Conservation (phyloP, 2,888 invertebrate species). For the Argyra leucocephala region DNA sequence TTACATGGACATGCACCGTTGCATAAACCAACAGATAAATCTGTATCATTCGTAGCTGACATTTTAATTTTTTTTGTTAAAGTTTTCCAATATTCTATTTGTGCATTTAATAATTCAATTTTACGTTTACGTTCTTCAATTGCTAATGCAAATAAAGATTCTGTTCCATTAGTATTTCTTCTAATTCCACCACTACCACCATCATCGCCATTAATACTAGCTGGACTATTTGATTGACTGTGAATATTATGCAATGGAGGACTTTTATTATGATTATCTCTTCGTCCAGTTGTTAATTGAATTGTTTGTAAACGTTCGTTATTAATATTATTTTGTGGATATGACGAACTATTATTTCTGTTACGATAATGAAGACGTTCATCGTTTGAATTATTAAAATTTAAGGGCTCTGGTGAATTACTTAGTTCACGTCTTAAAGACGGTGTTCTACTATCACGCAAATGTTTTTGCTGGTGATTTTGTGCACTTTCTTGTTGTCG, state of each 20-base stretch:
- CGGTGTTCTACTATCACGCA: constrained; percentile 9
- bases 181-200: constrained; percentile 14
- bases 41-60: constrained; percentile 14
- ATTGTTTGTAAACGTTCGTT: not conserved
- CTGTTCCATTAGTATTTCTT: constrained; percentile 28
- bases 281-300: not conserved
- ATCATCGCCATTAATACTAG: constrained; percentile 23
- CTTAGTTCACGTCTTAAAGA: not conserved
- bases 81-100: constrained; percentile 42
- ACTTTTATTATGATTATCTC: constrained; percentile 13
- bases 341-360: not conserved
- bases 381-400: not conserved
- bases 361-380: not conserved
- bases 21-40: constrained; percentile 7
- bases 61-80: constrained; percentile 38
- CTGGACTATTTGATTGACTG: constrained; percentile 24
- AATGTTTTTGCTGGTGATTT: constrained; percentile 7
- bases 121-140: constrained; percentile 40
- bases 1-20: constrained; percentile 18
- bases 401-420: not conserved
- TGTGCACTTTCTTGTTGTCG: not conserved
- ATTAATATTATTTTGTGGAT: not conserved
- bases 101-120: constrained; percentile 40
- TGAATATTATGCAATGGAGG: constrained; percentile 23
- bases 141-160: constrained; percentile 36